phyloP scores from a whole-genome alignment of 1,140 invertebrate species.

The Zaprionus camerounensis region DNA sequence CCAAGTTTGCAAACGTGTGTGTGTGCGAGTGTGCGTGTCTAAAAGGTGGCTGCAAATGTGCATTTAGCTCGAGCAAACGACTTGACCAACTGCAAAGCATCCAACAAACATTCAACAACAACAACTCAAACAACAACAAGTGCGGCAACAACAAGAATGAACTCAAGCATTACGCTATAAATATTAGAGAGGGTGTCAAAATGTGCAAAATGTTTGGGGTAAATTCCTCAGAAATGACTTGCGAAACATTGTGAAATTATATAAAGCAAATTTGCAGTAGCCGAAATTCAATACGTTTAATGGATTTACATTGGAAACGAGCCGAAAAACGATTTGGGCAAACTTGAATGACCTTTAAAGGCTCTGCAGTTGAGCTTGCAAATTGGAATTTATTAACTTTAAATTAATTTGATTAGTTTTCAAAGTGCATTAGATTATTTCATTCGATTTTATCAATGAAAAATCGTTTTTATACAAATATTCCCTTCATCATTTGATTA shows the following conservation, averaged over 20 bases:
- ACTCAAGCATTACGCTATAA: constrained; percentile 50
- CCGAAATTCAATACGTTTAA: neutral
- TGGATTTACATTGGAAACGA: neutral
- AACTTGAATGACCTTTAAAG: neutral
- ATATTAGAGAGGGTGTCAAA: constrained; percentile 69
- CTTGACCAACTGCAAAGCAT: constrained; percentile 40
- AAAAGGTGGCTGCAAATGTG: constrained; percentile 50
- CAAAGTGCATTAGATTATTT: neutral
- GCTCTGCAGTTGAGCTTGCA: neutral
- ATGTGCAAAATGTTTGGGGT: constrained; percentile 55
- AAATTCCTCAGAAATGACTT: constrained; percentile 53
- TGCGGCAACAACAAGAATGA: constrained; percentile 9
- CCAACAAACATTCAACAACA: constrained; percentile 6
- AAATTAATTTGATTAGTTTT: neutral
- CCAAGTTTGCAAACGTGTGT: constrained; percentile 7
- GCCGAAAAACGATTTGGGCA: neutral
- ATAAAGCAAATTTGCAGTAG: neutral
- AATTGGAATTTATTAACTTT: neutral
- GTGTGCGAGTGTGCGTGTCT: constrained; percentile 9
- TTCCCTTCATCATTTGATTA: neutral
- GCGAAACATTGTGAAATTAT: neutral
- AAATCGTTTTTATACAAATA: neutral
- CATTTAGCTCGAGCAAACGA: constrained; percentile 34
- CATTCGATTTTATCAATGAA: neutral
- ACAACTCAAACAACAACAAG: constrained; percentile 17